Evolutionary conservation across 2,113 vertebrate genomes (phyloP).

Genomic region (Sander lucioperca): DNA sequence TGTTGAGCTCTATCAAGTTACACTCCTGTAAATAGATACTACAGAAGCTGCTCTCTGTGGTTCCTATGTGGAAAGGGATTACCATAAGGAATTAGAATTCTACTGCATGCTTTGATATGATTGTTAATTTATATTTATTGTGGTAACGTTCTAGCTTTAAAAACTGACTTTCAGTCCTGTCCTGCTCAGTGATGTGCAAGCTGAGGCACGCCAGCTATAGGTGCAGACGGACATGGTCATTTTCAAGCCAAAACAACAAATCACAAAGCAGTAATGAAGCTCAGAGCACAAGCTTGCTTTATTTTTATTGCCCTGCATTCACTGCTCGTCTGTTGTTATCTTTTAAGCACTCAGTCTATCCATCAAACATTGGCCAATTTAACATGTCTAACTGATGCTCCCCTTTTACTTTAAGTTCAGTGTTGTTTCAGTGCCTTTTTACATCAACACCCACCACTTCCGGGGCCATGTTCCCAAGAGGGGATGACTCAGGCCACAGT

Average conservation of each 20-base stretch:
- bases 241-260: background rate
- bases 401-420: background rate
- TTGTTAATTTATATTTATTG: background rate
- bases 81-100: too few species aligned
- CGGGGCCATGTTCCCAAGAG: slow-evolving; percentile 12
- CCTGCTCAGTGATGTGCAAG: too few species aligned
- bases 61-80: too few species aligned
- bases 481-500: slow-evolving; percentile 1
- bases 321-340: background rate
- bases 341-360: background rate
- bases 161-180: background rate
- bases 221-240: background rate
- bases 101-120: background rate
- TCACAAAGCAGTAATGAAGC: background rate
- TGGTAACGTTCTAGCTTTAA: background rate
- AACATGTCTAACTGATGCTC: background rate
- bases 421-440: background rate
- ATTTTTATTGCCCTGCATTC: background rate
- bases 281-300: background rate
- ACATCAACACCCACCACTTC: background rate
- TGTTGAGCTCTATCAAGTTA: background rate
- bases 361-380: background rate
- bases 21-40: background rate
- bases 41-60: background rate
- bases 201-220: too few species aligned